Evolutionary conservation across 2,797 vertebrate genomes (phyloP), one percentile per base, ranked within the genome.

Genomic region (Gymnodraco acuticeps): DNA sequence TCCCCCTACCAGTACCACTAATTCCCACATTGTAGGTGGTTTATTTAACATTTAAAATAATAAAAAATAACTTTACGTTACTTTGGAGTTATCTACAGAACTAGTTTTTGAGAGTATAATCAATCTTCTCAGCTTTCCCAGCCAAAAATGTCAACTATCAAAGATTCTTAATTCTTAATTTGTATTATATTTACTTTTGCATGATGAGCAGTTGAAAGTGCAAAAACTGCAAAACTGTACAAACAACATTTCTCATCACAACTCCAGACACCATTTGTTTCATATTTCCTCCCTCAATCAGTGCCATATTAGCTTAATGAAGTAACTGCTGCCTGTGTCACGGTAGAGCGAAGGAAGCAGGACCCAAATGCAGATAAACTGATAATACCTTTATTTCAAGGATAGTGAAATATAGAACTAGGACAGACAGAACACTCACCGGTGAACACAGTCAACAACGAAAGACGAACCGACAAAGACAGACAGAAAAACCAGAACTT

Each of bases 301-400:
- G 66, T 48, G 66, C 62, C 41, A 61, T 73, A 83, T 66, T 14
- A 54, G 23, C n/a, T 60, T 10, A 77, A 75, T 68, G 74, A 75
- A 76, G 55, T 38, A 8, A 5, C 64, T 69, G 74, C 73, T 54
- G 47, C 19, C 54, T n/a, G n/a, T n/a, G n/a, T n/a, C n/a, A n/a
- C n/a, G n/a, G n/a, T n/a, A n/a, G n/a, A n/a, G n/a, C n/a, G n/a
- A n/a, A n/a, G n/a, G n/a, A n/a, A n/a, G n/a, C n/a, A n/a, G n/a
- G n/a, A n/a, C n/a, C n/a, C n/a, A n/a, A n/a, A n/a, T n/a, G n/a
- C n/a, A n/a, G n/a, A n/a, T n/a, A n/a, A n/a, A n/a, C n/a, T n/a
- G n/a, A n/a, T n/a, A n/a, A n/a, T n/a, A n/a, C n/a, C n/a, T n/a
- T n/a, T n/a, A n/a, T n/a, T n/a, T n/a, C n/a, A n/a, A n/a, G n/a